Percentiles rank a stretch among this genome's conserved stretches.
These are phyloP conservation scores for Drosophila mayaguana DNA, from an alignment of 2,888 invertebrate species.

Conservation along the genomic window DNA sequence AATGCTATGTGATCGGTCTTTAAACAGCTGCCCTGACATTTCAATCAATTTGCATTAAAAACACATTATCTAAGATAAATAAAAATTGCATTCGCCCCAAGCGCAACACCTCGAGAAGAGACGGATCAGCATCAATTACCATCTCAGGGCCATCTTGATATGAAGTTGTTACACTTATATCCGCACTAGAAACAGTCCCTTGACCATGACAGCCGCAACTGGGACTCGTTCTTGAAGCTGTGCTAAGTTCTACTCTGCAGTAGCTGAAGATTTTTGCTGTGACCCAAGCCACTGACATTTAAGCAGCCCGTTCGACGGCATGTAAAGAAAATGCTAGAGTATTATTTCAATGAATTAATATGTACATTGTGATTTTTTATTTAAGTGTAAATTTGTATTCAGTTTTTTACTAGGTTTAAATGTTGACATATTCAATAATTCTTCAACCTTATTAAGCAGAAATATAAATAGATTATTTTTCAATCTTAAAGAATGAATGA, in stretches of 20 bases:
- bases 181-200: conserved; percentile 46
- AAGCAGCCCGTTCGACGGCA: conserved; percentile 65
- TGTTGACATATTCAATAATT: neutral
- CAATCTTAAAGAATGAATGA: neutral
- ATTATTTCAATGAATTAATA: conserved; percentile 1
- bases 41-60: conserved; percentile 18
- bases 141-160: neutral
- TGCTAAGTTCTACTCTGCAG: conserved; percentile 15
- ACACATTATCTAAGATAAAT: neutral
- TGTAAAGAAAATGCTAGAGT: conserved; percentile 5
- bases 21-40: conserved; percentile 5
- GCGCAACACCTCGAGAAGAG: neutral
- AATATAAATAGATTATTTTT: neutral
- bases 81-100: neutral
- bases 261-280: conserved; percentile 55
- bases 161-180: conserved; percentile 5
- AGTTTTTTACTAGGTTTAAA: neutral
- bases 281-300: conserved; percentile 75
- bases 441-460: conserved; percentile 5
- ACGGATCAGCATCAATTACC: conserved; percentile 1
- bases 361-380: conserved; percentile 1
- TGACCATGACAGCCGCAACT: conserved; percentile 63
- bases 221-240: conserved; percentile 4
- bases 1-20: neutral
- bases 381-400: neutral